Base-by-base conservation (phyloP, 2,888 invertebrate genomes). In the Dicyrtoma fusca region DNA sequence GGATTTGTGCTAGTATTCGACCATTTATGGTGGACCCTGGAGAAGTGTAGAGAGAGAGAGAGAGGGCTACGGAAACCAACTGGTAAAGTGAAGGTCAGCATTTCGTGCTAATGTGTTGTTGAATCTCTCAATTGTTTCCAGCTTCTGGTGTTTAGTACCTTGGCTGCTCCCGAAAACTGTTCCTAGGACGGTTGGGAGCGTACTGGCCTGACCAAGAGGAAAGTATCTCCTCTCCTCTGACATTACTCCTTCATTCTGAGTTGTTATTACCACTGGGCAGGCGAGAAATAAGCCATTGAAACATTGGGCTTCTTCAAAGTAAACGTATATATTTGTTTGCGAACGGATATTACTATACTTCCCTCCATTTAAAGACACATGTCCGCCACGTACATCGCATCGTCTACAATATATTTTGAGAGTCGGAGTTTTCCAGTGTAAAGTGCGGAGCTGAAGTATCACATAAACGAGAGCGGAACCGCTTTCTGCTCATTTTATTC, bases 21-120 rank as follows among this genome's bases (percentile, higher is more conserved):
- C 34, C 34, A 34, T 34, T 34, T 34, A 34, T 34, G 34, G 34
- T 8, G 34, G 34, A 34, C 34, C 8, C 34, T 34, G 34, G 34
- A 34, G 34, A 34, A 8, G 34, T n/a, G n/a, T n/a, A n/a, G 34
- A 8, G 34, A 34, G 3, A 34, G 34, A 34, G 34, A 34, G 34
- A 34, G 34, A 34, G 34, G 8, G 34, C 3, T 3, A 34, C 4
- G 8, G 34, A 34, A 8, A 34, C 34, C 34, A 34, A 34, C 34
- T 34, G 25, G 61, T 61, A 17, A 57, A 61, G 44, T 61, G 61
- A 61, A 61, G 61, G 61, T 61, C 61, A 61, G 44, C 44, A 26
- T 44, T 42, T 61, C 61, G 61, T 61, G 61, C 44, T 42, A 61
- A 61, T 61, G 61, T 61, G 61, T 61, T 61, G 44, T 61, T 61